Base-by-base conservation (phyloP, 1,140 invertebrate species). In the Harpegnathos saltator region DNA sequence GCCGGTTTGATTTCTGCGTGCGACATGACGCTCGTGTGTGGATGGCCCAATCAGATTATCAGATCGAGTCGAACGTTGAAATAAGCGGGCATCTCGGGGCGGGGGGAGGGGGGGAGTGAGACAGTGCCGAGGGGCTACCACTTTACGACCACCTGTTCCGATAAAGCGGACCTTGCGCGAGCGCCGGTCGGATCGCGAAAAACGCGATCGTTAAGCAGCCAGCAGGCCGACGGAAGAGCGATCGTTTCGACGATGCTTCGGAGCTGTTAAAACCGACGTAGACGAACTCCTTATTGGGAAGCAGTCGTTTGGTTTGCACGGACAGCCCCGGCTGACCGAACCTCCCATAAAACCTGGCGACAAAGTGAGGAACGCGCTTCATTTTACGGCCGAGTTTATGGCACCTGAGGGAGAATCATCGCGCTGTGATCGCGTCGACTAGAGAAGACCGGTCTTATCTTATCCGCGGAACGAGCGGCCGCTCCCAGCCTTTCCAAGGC, bases 301-400 rank as follows among this genome's bases (percentile, higher is more conserved):
- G 33, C 22, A 33, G 56, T 72, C 22, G 56, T 61, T 48, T 19
- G n/a, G n/a, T 26, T 61, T 12, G 22, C n/a, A n/a, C 48, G 24
- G 26, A 78, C 52, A 19, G 48, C 38, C n/a, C n/a, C 58, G 58
- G 54, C 44, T 52, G 48, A 56, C 33, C 58, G 72, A 56, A 63
- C 54, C 75, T 87, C 85, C 81, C 88, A 89, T 89, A 89, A 89
- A 89, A 87, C 24, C 75, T 78, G 74, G 61, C 69, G 88, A 87
- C 88, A 89, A 89, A 89, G 69, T 89, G 89, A 89, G 71, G 80
- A 83, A 89, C 85, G 87, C 78, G 83, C 33, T 73, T 89, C 75
- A 77, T 85, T 89, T 89, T 89, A 89, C 83, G 78, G 56, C 66
- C 83, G 65, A 80, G 56, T 89, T 89, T 89, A 89, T 89, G 69